Conservation (phyloP, 2,113 vertebrate species). For the Megaceryle maxima region DNA sequence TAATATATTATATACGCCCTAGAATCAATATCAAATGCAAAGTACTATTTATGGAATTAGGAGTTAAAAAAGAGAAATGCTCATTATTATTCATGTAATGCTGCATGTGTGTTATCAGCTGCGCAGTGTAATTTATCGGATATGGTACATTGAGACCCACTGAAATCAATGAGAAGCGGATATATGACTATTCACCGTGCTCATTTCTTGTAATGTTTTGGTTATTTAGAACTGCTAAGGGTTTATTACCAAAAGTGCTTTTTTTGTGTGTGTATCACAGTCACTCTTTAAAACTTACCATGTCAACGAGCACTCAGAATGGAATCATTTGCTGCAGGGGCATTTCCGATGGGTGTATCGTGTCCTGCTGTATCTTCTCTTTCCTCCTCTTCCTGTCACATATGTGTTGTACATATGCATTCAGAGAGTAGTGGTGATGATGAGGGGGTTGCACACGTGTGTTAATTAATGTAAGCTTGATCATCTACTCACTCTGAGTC, state of each 20-base stretch:
- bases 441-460: background rate
- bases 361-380: background rate
- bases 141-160: background rate
- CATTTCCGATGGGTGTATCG: background rate
- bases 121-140: background rate
- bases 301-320: background rate
- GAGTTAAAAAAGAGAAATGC: background rate
- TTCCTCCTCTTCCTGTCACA: background rate
- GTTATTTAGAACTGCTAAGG: conserved; percentile 19
- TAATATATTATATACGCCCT: background rate
- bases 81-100: conserved; percentile 3
- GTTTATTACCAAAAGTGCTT: background rate
- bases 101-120: conserved; percentile 19
- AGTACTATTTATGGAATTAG: conserved; percentile 2
- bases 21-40: conserved; percentile 30
- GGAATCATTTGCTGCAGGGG: background rate
- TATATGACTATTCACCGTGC: conserved; percentile 5
- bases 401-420: background rate
- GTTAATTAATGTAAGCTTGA: background rate
- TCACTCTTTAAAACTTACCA: background rate
- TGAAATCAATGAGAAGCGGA: conserved; percentile 29
- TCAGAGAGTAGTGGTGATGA: background rate
- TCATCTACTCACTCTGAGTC: background rate
- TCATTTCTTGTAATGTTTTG: background rate
- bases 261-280: background rate